Conservation (phyloP, 2,888 invertebrate genomes). For the Drosophila kuntzei region DNA sequence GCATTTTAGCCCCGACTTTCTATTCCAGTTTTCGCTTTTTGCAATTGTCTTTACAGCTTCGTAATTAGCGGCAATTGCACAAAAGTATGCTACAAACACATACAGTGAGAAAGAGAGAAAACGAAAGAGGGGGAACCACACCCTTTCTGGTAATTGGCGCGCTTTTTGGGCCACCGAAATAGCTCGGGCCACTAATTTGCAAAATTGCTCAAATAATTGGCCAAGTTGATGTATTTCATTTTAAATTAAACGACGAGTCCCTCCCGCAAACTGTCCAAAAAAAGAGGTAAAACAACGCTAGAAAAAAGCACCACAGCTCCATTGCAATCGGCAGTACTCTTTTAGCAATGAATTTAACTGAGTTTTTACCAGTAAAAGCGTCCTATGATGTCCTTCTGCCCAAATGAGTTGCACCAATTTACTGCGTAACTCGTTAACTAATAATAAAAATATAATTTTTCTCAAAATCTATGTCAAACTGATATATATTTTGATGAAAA, state of each 20-base stretch:
- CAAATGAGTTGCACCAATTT: neutral
- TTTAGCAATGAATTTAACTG: constrained; percentile 24
- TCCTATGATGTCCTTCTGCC: neutral
- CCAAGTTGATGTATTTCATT: constrained; percentile 69
- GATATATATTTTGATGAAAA: neutral
- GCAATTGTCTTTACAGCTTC: constrained; percentile 47
- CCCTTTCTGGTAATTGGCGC: constrained; percentile 60
- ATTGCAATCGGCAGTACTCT: constrained; percentile 64
- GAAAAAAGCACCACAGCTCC: constrained; percentile 8
- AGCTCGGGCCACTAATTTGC: constrained; percentile 69
- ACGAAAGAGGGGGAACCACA: neutral
- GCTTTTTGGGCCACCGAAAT: constrained; percentile 52
- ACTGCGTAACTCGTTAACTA: neutral
- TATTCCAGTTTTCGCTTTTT: constrained; percentile 32
- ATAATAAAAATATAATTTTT: neutral
- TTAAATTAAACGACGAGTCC: constrained; percentile 63
- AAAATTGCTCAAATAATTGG: constrained; percentile 77
- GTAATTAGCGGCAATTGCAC: constrained; percentile 67
- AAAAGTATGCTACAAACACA: constrained; percentile 52
- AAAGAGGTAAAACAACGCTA: neutral
- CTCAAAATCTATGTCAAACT: neutral
- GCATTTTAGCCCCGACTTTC: constrained; percentile 37
- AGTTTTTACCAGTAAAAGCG: constrained; percentile 3
- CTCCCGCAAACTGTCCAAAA: constrained; percentile 33
- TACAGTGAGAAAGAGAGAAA: neutral